Percentiles rank a stretch among this genome's conserved stretches.
These are phyloP conservation scores for Acanthurus lineatus DNA, from an alignment of 2,797 vertebrate genomes.

Conservation along the genomic window DNA sequence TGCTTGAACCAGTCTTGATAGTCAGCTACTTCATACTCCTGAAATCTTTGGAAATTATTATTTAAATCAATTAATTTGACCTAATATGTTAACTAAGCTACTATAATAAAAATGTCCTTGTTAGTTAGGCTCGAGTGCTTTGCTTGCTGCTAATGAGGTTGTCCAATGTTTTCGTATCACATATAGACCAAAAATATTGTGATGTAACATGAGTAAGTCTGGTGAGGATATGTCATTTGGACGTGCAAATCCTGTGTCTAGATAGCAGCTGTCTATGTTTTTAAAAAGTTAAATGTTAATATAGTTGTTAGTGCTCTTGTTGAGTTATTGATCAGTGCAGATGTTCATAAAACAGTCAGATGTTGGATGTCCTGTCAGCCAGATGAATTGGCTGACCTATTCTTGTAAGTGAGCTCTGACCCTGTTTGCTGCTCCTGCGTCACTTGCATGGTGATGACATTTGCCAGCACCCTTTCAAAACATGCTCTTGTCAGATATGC, in stretches of 20 bases:
- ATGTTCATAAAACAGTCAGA: constrained; percentile 8
- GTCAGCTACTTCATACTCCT: neutral
- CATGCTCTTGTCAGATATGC: constrained; percentile 17
- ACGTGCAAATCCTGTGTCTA: neutral
- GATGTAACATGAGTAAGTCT: neutral
- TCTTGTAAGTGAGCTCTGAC: constrained; percentile 34
- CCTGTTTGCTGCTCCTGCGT: constrained; percentile 13
- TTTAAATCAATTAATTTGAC: neutral
- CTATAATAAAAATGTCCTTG: neutral
- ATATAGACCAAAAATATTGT: neutral
- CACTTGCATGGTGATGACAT: constrained; percentile 39
- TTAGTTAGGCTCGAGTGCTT: neutral
- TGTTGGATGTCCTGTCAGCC: neutral
- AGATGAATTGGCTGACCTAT: constrained; percentile 20
- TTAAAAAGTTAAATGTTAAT: neutral
- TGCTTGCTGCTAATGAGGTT: neutral
- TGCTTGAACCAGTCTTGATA: neutral
- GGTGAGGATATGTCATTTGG: neutral
- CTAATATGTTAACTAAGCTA: neutral
- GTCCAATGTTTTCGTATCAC: neutral
- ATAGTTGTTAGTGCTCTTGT: neutral
- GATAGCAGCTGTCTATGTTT: neutral
- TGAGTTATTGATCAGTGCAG: neutral
- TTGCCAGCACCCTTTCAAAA: constrained; percentile 37
- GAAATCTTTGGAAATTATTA: neutral